Base-by-base conservation (phyloP, 2,888 invertebrate species). In the Cataglyphis albicans region DNA sequence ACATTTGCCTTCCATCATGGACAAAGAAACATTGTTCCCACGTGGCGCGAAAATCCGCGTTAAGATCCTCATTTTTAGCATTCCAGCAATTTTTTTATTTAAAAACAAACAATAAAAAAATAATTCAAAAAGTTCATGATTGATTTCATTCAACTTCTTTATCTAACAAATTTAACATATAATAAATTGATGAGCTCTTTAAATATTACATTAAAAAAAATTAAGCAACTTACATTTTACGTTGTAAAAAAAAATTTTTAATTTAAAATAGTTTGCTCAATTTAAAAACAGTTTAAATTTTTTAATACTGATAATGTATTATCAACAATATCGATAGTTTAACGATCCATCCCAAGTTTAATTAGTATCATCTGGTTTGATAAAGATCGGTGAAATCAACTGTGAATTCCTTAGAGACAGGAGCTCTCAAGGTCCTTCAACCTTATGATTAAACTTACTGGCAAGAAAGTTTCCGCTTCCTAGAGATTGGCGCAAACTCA, bases 391-490 rank as follows among this genome's bases (percentile, higher is more conserved):
- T 61, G 32, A 74, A 74, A 44, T 44, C 41, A 44, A 44, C 38
- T 32, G n/a, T 44, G 52, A 75, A 64, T 64, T 9, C 44, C 64
- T 44, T 12, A 29, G 74, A 44, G 59, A 4, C 15, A 15, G 4
- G 15, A 41, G 18, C 3, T 9, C 21, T 63, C 35, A 29, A 35
- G 48, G 10, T 48, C 10, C 35, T 35, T 18, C 10, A 25, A n/a
- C 1, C n/a, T 65, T 52, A 55, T 0, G 18, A 32, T 44, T 59
- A 41, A 35, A 95, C 96, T 95, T 93, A 96, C 96, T 95, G 95
- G 88, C 94, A 95, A 59, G 95, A 95, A 57, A 95, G 92, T 93
- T 96, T 96, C 82, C 96, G 93, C 90, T 95, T 96, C 86, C 95
- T 95, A 1, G 94, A 83, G 29, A 86, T 84, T n/a, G 90, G 85